Percentiles rank a stretch among this genome's conserved stretches.
Evolutionary conservation across 1,140 invertebrate genomes (phyloP).

Genomic region (Lysiphlebus fabarum): DNA sequence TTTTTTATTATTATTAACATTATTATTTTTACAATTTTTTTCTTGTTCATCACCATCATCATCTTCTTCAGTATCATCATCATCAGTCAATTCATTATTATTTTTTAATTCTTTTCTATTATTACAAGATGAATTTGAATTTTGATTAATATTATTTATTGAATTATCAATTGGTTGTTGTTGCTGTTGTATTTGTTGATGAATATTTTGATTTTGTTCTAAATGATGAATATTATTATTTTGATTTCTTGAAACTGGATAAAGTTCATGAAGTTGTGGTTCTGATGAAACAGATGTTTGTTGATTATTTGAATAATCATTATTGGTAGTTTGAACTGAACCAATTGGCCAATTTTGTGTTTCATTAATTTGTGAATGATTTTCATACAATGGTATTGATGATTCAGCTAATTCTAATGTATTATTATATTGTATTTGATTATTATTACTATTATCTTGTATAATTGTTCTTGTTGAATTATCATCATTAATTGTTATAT

Average conservation of each 20-base stretch:
- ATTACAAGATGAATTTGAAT: background rate
- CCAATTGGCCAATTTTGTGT: slow-evolving; percentile 51
- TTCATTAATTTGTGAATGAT: slow-evolving; percentile 41
- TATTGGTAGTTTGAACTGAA: slow-evolving; percentile 39
- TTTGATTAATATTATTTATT: background rate
- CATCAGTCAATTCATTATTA: slow-evolving; percentile 35
- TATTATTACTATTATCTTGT: background rate
- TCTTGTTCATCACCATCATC: slow-evolving; percentile 22
- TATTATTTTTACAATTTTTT: too few relatives aligned
- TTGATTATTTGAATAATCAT: background rate
- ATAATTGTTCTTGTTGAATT: slow-evolving; percentile 20
- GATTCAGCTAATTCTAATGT: slow-evolving; percentile 5
- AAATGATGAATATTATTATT: slow-evolving; percentile 27
- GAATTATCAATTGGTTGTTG: slow-evolving; percentile 21
- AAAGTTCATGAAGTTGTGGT: slow-evolving; percentile 42
- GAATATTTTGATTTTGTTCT: slow-evolving; percentile 29
- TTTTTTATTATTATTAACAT: slow-evolving; percentile 27
- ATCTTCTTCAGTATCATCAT: slow-evolving; percentile 25
- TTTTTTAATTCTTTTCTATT: slow-evolving; percentile 31
- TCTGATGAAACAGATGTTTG: slow-evolving; percentile 42
- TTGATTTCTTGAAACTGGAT: slow-evolving; percentile 21
- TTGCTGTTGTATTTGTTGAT: slow-evolving; percentile 26
- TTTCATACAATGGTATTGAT: slow-evolving; percentile 33
- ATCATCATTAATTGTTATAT: background rate
- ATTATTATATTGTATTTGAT: slow-evolving; percentile 11